Evolutionary conservation across 37 sponge, comb jelly and placozoan species (phyloP).

Genomic region (Spongilla lacustris): DNA sequence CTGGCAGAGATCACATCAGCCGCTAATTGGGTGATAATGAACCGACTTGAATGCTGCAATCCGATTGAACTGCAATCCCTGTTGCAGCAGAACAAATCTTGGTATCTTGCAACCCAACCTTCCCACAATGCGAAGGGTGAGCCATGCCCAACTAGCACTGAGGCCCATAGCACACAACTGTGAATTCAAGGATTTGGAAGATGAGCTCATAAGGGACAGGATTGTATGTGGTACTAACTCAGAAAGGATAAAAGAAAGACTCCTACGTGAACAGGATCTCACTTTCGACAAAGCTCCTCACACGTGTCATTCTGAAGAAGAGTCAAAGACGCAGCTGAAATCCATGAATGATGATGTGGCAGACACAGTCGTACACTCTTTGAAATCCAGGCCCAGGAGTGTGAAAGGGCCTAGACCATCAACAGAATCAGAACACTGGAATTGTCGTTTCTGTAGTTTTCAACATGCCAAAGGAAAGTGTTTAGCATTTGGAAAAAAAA

Average conservation of each 20-base stretch:
- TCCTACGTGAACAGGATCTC: slow-evolving; percentile 28
- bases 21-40: too few relatives aligned
- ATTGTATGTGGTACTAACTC: slow-evolving; percentile 32
- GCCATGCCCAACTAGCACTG: too few relatives aligned
- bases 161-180: slow-evolving; percentile 11
- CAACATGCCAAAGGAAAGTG: slow-evolving; percentile 11
- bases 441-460: neutral
- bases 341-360: neutral
- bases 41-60: too few relatives aligned
- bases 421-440: neutral
- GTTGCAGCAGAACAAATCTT: too few relatives aligned
- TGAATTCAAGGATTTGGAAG: neutral
- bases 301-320: neutral
- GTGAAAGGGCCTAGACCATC: neutral
- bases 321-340: neutral
- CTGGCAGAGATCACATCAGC: too few relatives aligned
- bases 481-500: neutral
- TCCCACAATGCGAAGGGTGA: too few relatives aligned
- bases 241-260: slow-evolving; percentile 17
- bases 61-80: too few relatives aligned
- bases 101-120: too few relatives aligned
- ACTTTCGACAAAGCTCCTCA: slow-evolving; percentile 13
- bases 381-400: neutral
- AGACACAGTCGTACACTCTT: neutral
- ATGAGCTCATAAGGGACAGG: slow-evolving; percentile 43